Evolutionary conservation across 53 echinoderm and acorn worm species (phyloP).

Genomic region (Paracentrotus lividus): DNA sequence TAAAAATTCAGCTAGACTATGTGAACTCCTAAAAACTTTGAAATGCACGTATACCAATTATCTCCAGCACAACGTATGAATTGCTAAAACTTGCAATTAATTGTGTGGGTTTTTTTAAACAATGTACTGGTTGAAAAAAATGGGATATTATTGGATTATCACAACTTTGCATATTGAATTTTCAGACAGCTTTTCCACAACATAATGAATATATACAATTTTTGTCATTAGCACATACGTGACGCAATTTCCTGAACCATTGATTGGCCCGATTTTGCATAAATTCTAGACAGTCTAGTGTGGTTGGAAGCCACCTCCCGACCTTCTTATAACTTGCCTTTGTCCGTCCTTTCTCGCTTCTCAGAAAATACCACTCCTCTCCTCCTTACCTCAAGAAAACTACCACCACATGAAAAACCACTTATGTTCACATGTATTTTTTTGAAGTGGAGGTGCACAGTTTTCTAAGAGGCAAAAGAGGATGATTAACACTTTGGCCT

Average conservation of each 20-base stretch:
- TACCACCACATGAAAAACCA: constrained; percentile 10
- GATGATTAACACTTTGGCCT: too few relatives aligned
- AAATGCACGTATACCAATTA: too few relatives aligned
- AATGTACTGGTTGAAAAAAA: too few relatives aligned
- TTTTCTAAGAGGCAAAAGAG: too few relatives aligned
- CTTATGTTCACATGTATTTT: neutral
- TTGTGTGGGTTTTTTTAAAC: too few relatives aligned
- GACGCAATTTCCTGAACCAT: neutral
- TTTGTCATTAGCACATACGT: neutral
- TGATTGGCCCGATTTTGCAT: constrained; percentile 47
- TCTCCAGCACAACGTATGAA: too few relatives aligned
- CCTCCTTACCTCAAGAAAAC: neutral
- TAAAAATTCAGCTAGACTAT: too few relatives aligned
- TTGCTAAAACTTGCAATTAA: too few relatives aligned
- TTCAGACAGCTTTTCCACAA: neutral
- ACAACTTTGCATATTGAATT: too few relatives aligned
- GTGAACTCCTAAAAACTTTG: too few relatives aligned
- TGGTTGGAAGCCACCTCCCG: neutral
- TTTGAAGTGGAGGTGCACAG: neutral
- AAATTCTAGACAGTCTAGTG: constrained; percentile 60
- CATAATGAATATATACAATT: too few relatives aligned
- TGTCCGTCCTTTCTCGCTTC: neutral
- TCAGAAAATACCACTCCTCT: neutral
- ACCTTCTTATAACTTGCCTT: neutral
- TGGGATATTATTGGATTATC: too few relatives aligned